Base-by-base conservation (phyloP, 2,113 vertebrate genomes). In the Dendrocopos noguchii region DNA sequence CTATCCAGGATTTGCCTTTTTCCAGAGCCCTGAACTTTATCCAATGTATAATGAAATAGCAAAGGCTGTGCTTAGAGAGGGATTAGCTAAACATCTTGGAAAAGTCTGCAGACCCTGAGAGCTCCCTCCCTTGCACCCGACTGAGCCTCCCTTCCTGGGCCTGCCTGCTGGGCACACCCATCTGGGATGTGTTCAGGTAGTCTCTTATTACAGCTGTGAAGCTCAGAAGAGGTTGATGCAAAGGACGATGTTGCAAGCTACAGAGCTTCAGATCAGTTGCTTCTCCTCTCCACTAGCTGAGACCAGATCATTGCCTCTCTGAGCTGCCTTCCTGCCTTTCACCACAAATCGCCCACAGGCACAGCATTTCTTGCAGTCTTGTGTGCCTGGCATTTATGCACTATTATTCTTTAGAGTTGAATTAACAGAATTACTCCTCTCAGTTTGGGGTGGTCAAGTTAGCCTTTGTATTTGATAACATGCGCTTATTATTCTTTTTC, bases 1-100 rank as follows among this genome's bases (percentile, higher is more conserved):
- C 33, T 74, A 4, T 71, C 46, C 9, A 56, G 25, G n/a, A 59
- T 80, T 83, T 95, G 16, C 36, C 31, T 91, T 83, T 87, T 90
- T 20, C n/a, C 20, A 63, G 59, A 66, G 27, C 20, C 18, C 24
- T 81, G 44, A 74, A 84, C 13, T 60, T 91, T 44, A 22, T 18
- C n/a, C 76, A 84, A 24, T 19, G 16, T 34, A 21, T 28, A 39
- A 60, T 80, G 73, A 22, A 18, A 42, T 9, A 17, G 16, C 21
- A 3, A 20, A 22, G 3, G n/a, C 16, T 46, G 12, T 28, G 7
- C 21, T 73, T 73, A 59, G 29, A 59, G 29, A 87, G 68, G 0
- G 2, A 53, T 87, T 67, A 87, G 70, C n/a, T 50, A 68, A 53
- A 73, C 68, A 2, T 52, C 46, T 34, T 79, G 63, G 52, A 72